phyloP scores from a whole-genome alignment of 2,113 vertebrate species.

The Sturnira hondurensis region DNA sequence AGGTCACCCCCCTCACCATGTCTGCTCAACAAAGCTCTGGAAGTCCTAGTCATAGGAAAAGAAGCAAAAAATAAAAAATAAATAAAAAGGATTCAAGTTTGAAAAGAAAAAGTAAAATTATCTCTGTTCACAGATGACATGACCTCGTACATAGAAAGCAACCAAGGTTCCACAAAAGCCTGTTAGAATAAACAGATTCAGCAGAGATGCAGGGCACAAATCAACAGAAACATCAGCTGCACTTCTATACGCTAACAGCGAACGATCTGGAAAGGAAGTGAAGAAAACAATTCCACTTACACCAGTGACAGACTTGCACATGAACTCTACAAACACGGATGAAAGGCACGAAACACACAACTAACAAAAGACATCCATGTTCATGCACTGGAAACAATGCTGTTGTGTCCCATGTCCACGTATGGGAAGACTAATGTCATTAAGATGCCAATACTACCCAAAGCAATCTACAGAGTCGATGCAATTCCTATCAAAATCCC shows the following conservation, averaged over 20 bases:
- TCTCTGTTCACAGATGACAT: constrained; percentile 4
- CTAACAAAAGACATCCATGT: not conserved
- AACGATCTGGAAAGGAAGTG: not conserved
- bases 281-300: not conserved
- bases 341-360: not conserved
- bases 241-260: not conserved
- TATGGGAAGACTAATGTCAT: not conserved
- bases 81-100: not conserved
- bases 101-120: constrained; percentile 21
- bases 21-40: not conserved
- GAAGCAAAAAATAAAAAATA: not conserved
- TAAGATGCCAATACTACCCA: not conserved
- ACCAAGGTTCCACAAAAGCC: not conserved
- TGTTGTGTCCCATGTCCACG: not conserved
- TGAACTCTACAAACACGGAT: not conserved
- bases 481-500: no score
- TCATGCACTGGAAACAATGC: not conserved
- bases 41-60: not conserved
- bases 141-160: not conserved
- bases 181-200: not conserved
- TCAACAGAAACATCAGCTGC: no score
- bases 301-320: not conserved
- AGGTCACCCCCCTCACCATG: not conserved
- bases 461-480: no score
- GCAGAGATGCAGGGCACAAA: not conserved